Evolutionary conservation across 2,888 invertebrate genomes (phyloP).

Genomic region (Agonopterix heracliana): DNA sequence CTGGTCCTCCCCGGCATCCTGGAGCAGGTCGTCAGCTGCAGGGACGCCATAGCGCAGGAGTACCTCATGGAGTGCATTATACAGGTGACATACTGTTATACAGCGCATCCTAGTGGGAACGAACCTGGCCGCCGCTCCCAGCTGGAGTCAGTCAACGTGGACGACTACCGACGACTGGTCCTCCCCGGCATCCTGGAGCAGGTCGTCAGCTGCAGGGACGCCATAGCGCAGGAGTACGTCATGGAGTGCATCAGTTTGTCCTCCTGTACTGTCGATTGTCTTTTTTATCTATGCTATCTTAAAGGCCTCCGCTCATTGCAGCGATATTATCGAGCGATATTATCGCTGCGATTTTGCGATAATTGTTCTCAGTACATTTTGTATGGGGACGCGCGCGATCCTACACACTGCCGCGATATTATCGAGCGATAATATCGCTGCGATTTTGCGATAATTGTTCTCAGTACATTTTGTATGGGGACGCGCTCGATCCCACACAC

Average conservation of each 20-base stretch:
- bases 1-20: constrained; percentile 96
- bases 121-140: constrained; percentile 96
- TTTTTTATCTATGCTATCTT: no score
- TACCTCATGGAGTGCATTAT: constrained; percentile 99
- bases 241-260: constrained; percentile 98
- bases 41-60: constrained; percentile 99
- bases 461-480: no score
- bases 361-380: no score
- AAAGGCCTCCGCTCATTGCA: no score
- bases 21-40: constrained; percentile 98
- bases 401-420: no score
- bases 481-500: no score
- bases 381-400: no score
- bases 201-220: constrained; percentile 97
- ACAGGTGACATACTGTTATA: constrained; percentile 81
- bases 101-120: constrained; percentile 98
- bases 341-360: no score
- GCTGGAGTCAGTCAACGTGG: constrained; percentile 93
- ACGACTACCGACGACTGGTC: constrained; percentile 92
- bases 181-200: constrained; percentile 98
- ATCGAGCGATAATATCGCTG: no score
- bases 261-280: no score
- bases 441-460: no score
- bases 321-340: no score
- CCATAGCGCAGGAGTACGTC: constrained; percentile 98